Base-by-base conservation (phyloP, 2,113 vertebrate genomes). In the Caranx ignobilis region DNA sequence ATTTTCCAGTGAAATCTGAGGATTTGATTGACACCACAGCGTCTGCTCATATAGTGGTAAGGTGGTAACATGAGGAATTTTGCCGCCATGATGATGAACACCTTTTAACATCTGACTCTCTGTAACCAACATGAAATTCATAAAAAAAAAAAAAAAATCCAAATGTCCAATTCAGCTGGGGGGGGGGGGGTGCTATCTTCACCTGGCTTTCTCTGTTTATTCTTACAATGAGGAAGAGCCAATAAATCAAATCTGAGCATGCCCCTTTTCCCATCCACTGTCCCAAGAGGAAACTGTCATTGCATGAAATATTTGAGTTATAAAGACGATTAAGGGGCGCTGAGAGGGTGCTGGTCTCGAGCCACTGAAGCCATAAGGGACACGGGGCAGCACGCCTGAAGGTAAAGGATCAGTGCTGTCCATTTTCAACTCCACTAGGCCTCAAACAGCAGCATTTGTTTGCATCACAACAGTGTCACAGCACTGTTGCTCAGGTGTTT, bases 321-420 rank as follows among this genome's bases (percentile, higher is more conserved):
- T 88, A 83, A 88, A 92, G 82, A 90, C 91, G 88, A 91, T 87
- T 62, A 86, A 90, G 54, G 45, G 62, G 52, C 75, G 73, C 73
- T 77, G 87, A 84, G 79, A 80, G 56, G 78, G 45, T 37, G 62
- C 21, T 86, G 83, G 84, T 86, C 75, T 82, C 7, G 6, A 88
- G 87, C 73, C 80, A 75, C 75, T 34, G 75, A 71, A 63, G 74
- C 84, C 77, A 67, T 73, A 32, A 77, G 85, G 79, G 64, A 82
- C 16, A 47, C 26, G 70, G 62, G 62, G 62, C 65, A 34, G 35
- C 19, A 37, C 43, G 37, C 64, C 76, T 64, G 52, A 15, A 37
- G 67, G 72, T 80, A 74, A 75, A 76, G 64, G 35, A 81, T 60
- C 48, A 56, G 2, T 31, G 21, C 47, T 35, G 63, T 75, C 39